Percentiles rank a stretch among this genome's conserved stretches.
Evolutionary conservation across 1,140 invertebrate species (phyloP).

Genomic region (Mercenaria mercenaria): DNA sequence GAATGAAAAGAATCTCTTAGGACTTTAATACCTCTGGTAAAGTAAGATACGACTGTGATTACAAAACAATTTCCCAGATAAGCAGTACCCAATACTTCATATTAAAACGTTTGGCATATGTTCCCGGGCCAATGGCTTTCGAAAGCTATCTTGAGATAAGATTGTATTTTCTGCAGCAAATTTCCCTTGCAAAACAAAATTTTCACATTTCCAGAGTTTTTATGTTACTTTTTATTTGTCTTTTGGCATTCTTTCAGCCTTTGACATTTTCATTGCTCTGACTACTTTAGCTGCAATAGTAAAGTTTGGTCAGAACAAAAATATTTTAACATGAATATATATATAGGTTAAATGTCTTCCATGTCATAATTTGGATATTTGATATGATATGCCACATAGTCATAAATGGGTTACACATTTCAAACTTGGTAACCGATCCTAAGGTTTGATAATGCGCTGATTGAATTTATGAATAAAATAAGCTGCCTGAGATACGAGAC

Average conservation of each 20-base stretch:
- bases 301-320: neutral
- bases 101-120: conserved; percentile 66
- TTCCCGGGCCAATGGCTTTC: conserved; percentile 53
- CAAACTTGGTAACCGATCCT: conserved; percentile 41
- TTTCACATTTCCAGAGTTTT: conserved; percentile 36
- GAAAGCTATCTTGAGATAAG: conserved; percentile 61
- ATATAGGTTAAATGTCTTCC: conserved; percentile 14
- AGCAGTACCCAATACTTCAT: conserved; percentile 52
- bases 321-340: neutral
- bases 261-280: conserved; percentile 58
- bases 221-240: conserved; percentile 43
- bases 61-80: conserved; percentile 67
- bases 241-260: conserved; percentile 49
- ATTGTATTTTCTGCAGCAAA: conserved; percentile 58
- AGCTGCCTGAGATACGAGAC: conserved; percentile 20
- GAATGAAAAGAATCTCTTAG: conserved; percentile 62
- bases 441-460: conserved; percentile 46
- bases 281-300: conserved; percentile 31
- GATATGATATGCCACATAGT: conserved; percentile 34
- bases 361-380: conserved; percentile 43
- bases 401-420: conserved; percentile 57
- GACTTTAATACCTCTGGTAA: conserved; percentile 60
- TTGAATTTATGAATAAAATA: conserved; percentile 65
- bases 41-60: conserved; percentile 62
- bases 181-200: conserved; percentile 11